Base-by-base conservation (phyloP, 1,140 invertebrate species). In the Cydia pomonella region DNA sequence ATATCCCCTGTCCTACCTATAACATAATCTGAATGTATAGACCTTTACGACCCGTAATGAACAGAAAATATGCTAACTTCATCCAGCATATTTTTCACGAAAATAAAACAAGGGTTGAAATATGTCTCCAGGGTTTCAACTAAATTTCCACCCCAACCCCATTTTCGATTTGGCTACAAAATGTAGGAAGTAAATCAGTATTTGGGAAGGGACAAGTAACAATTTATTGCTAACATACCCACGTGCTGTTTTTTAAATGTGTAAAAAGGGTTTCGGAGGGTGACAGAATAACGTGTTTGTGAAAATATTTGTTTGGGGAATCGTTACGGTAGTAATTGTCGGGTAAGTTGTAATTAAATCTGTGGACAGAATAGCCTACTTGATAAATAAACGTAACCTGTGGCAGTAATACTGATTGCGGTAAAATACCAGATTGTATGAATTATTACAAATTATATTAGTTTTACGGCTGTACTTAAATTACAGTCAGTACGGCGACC, bases 101-200 rank as follows among this genome's bases (percentile, higher is more conserved):
- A 59, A 73, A 73, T 76, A 80, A 80, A 82, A 81, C 75, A 80
- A 80, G 82, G 84, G 79, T 77, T 64, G 44, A 73, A 81, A 81
- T 82, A 62, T 76, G 75, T 81, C 80, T 79, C 80, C 38, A 74
- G 85, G 83, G 80, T 80, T 72, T 72, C 63, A 79, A 84, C 79
- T 82, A 78, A 79, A 74, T 78, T 79, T 38, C 53, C 72, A 80
- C 59, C 33, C 21, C 5, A 50, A 72, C 79, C 78, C 76, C 74
- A n/a, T 27, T 77, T 77, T 79, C 80, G 77, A 82, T 82, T 80
- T 77, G 18, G 73, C 77, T 82, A 85, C 64, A 76, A 85, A 81
- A 77, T 83, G 80, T 81, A 78, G 77, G 50, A 73, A 82, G 77
- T 80, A 77, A 83, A 79, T 80, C 72, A 76, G 71, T 76, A 77